Percentiles rank a stretch among this genome's conserved stretches.
Conservation (phyloP, 2,888 invertebrate genomes). For the Agrilus biguttatus region DNA sequence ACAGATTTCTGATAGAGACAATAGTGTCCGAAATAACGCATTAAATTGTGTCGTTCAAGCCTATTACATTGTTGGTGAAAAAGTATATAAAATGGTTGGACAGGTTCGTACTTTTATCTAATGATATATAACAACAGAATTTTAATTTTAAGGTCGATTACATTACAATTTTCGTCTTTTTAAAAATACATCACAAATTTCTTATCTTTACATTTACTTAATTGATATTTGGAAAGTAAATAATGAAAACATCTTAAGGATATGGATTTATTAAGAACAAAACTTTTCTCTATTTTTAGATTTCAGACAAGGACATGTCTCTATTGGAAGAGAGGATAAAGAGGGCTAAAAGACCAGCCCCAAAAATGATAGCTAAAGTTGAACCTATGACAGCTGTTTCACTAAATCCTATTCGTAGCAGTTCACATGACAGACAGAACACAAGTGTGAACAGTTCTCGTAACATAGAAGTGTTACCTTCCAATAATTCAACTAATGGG, state of each 20-base stretch:
- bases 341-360: constrained; percentile 55
- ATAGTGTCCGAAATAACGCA: constrained; percentile 89
- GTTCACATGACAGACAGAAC: background rate
- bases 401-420: too few species aligned
- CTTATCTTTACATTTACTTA: background rate
- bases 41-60: constrained; percentile 86
- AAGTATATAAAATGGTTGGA: constrained; percentile 81
- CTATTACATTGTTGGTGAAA: constrained; percentile 82
- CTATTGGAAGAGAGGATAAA: constrained; percentile 93
- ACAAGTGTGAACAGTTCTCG: constrained; percentile 3
- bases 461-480: constrained; percentile 2
- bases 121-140: background rate
- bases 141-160: background rate
- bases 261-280: background rate
- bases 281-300: constrained; percentile 31
- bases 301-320: constrained; percentile 88
- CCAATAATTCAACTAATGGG: constrained; percentile 15
- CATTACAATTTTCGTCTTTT: background rate
- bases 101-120: constrained; percentile 40
- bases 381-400: constrained; percentile 5
- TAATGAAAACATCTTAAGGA: background rate
- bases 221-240: background rate
- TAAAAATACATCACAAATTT: background rate
- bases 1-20: constrained; percentile 92
- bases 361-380: constrained; percentile 11